phyloP scores from a whole-genome alignment of 2,888 invertebrate species.

The Hypsopygia costalis region DNA sequence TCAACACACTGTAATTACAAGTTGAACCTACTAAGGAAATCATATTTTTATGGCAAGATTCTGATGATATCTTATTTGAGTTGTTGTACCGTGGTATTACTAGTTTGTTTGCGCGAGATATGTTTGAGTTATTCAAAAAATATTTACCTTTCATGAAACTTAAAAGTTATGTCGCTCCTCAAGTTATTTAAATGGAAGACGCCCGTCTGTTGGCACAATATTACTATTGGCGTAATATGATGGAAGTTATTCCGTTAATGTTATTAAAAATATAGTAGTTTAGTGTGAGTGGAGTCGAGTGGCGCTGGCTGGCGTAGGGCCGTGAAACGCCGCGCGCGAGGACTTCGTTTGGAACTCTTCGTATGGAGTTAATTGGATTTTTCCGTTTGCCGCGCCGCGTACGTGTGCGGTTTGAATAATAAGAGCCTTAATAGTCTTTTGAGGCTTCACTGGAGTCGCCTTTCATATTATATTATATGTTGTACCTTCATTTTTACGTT shows the following conservation, averaged over 20 bases:
- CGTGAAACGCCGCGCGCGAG: slow-evolving; percentile 27
- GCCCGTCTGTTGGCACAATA: slow-evolving; percentile 17
- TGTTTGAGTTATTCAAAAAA: too few species aligned
- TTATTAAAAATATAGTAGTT: slow-evolving; percentile 67
- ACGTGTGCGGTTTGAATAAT: slow-evolving; percentile 68
- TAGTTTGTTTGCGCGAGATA: too few species aligned
- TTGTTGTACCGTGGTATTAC: too few species aligned
- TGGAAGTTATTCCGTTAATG: slow-evolving; percentile 55
- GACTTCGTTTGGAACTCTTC: slow-evolving; percentile 48
- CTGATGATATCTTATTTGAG: too few species aligned
- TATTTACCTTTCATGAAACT: too few species aligned
- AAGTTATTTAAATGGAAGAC: slow-evolving; percentile 23
- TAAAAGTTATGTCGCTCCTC: too few species aligned
- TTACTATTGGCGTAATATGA: neutral
- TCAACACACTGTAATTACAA: too few species aligned
- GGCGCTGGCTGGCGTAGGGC: slow-evolving; percentile 11
- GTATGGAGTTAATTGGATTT: slow-evolving; percentile 76
- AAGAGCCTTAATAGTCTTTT: slow-evolving; percentile 59
- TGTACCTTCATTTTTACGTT: too few species aligned
- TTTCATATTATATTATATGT: slow-evolving; percentile 5
- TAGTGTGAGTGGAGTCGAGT: slow-evolving; percentile 39
- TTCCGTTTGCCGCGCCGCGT: slow-evolving; percentile 65
- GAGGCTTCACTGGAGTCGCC: slow-evolving; percentile 32
- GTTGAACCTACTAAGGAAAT: too few species aligned
- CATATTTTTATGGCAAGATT: too few species aligned